These are phyloP conservation scores for Euleptes europaea DNA, from an alignment of 2,113 vertebrate species.

Conservation along the genomic window DNA sequence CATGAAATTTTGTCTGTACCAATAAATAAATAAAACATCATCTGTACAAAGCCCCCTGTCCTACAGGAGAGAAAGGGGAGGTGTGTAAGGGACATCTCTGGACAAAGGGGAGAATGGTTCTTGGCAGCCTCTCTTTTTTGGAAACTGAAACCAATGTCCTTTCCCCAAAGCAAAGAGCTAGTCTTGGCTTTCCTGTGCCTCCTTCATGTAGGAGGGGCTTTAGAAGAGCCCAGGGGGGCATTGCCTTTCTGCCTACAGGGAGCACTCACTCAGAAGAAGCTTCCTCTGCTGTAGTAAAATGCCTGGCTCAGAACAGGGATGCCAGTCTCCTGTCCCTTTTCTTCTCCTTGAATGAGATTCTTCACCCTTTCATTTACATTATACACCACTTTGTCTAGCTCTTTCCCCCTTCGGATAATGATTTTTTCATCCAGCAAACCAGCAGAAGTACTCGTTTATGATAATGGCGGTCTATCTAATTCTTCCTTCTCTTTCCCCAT, in stretches of 20 bases:
- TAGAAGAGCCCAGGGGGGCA: too few relatives aligned
- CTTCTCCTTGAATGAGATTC: background rate
- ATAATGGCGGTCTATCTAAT: background rate
- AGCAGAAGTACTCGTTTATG: background rate
- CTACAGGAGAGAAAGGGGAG: background rate
- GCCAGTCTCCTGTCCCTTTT: background rate
- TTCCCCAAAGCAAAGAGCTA: too few relatives aligned
- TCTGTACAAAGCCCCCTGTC: background rate
- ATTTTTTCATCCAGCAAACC: background rate
- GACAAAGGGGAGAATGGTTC: background rate
- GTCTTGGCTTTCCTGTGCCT: too few relatives aligned
- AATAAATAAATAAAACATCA: background rate
- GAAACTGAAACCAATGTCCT: too few relatives aligned
- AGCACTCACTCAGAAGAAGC: too few relatives aligned
- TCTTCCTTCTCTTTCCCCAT: background rate
- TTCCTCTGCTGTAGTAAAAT: too few relatives aligned
- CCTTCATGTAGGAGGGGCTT: too few relatives aligned
- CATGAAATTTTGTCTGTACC: too few relatives aligned
- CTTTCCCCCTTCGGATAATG: background rate
- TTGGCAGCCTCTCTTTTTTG: too few relatives aligned
- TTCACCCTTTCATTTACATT: background rate
- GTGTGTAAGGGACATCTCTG: background rate
- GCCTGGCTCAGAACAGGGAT: too few relatives aligned
- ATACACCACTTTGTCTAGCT: background rate
- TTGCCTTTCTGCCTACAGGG: too few relatives aligned